phyloP scores from a whole-genome alignment of 2,113 vertebrate species.

The Paramisgurnus dabryanus region DNA sequence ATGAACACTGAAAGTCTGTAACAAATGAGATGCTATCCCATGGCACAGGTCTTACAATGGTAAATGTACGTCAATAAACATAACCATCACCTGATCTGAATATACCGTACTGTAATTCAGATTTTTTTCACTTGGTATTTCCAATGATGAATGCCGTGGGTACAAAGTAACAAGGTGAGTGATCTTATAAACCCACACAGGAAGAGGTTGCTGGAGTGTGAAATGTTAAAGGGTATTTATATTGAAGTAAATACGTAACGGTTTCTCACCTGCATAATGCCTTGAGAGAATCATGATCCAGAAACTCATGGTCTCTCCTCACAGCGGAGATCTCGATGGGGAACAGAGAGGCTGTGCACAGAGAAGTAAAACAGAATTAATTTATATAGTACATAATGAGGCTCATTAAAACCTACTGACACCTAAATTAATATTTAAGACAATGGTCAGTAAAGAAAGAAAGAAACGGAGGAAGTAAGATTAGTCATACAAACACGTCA shows the following conservation, averaged over 20 bases:
- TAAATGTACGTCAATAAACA: not conserved
- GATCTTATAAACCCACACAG: not conserved
- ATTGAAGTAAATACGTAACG: constrained; percentile 10
- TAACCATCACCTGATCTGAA: not conserved
- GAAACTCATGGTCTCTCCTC: constrained; percentile 82
- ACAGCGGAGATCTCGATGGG: constrained; percentile 80
- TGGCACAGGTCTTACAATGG: not conserved
- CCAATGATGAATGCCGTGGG: not conserved
- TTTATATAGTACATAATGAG: not conserved
- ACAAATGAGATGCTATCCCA: not conserved
- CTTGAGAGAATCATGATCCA: constrained; percentile 83
- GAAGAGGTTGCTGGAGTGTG: not conserved
- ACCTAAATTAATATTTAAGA: not conserved
- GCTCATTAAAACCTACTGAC: constrained; percentile 3
- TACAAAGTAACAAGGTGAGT: not conserved
- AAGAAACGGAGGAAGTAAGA: not conserved
- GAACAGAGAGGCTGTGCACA: constrained; percentile 67
- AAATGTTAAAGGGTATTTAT: not conserved
- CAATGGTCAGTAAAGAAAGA: constrained; percentile 1
- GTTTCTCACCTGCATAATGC: constrained; percentile 77
- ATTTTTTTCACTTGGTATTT: not conserved
- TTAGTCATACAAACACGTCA: not conserved
- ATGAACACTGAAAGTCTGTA: not conserved
- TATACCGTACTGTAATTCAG: not conserved
- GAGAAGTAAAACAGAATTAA: constrained; percentile 10